phyloP scores from a whole-genome alignment of 2,888 invertebrate species.

The Drosophila greeni region DNA sequence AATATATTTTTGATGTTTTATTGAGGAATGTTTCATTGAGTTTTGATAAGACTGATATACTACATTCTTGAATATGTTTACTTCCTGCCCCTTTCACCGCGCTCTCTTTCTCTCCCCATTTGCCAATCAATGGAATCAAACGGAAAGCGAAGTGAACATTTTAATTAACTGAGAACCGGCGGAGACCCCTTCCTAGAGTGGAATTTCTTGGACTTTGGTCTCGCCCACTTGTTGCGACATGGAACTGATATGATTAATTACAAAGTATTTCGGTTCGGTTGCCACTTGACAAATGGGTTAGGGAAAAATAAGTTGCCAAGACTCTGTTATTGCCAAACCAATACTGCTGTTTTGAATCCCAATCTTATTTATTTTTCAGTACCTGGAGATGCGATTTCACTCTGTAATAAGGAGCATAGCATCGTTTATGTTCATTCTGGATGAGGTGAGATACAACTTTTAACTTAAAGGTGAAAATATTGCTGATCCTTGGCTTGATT shows the following conservation, averaged over 20 bases:
- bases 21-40: too few relatives aligned
- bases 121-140: slow-evolving; percentile 23
- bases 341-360: not conserved
- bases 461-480: not conserved
- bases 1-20: too few relatives aligned
- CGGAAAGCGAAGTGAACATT: slow-evolving; percentile 47
- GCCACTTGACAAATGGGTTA: slow-evolving; percentile 55
- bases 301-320: slow-evolving; percentile 21
- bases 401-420: slow-evolving; percentile 86
- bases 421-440: slow-evolving; percentile 87
- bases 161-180: slow-evolving; percentile 58
- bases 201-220: slow-evolving; percentile 59
- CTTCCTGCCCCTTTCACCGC: not conserved
- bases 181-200: slow-evolving; percentile 25
- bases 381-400: slow-evolving; percentile 87
- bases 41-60: slow-evolving; percentile 2
- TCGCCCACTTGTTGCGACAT: slow-evolving; percentile 29
- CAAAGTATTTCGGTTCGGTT: slow-evolving; percentile 24
- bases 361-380: slow-evolving; percentile 80
- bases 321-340: not conserved
- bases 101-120: not conserved
- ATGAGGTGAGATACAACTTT: slow-evolving; percentile 82
- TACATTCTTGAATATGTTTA: not conserved
- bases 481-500: slow-evolving; percentile 8
- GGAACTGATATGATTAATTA: slow-evolving; percentile 48